A percentile compares a stretch with the other conserved stretches of the same genome.
These are phyloP conservation scores for Lepidurus arcticus DNA, from an alignment of 1,140 invertebrate genomes.

Conservation along the genomic window DNA sequence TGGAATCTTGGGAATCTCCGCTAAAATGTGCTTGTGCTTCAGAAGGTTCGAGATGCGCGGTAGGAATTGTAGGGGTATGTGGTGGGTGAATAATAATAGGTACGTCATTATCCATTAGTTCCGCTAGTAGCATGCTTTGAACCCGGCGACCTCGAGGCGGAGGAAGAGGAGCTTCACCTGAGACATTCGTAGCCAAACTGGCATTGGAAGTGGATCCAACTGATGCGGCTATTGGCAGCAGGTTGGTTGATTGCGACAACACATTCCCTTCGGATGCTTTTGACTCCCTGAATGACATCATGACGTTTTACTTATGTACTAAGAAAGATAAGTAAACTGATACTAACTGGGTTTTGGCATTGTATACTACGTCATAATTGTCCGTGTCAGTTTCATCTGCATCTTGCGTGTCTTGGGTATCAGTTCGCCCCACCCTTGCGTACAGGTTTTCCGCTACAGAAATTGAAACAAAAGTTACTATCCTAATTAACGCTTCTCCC, in stretches of 20 bases:
- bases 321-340: not conserved
- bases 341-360: not conserved
- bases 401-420: slow-evolving; percentile 28
- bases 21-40: slow-evolving; percentile 57
- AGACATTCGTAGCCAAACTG: slow-evolving; percentile 28
- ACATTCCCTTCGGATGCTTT: not conserved
- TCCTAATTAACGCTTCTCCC: not conserved
- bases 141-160: slow-evolving; percentile 31
- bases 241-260: not conserved
- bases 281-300: not conserved
- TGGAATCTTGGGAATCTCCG: slow-evolving; percentile 76
- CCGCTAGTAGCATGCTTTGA: slow-evolving; percentile 25
- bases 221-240: not conserved
- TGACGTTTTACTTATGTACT: not conserved
- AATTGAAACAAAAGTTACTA: not conserved
- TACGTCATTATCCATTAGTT: not conserved
- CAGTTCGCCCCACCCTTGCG: slow-evolving; percentile 28
- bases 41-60: not conserved
- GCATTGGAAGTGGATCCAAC: slow-evolving; percentile 21
- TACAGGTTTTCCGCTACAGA: slow-evolving; percentile 31
- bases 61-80: not conserved
- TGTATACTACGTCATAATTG: slow-evolving; percentile 33
- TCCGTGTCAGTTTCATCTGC: slow-evolving; percentile 33
- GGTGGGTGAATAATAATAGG: not conserved
- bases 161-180: slow-evolving; percentile 27